phyloP scores from a whole-genome alignment of 2,888 invertebrate genomes.

The Nomada goodeniana region DNA sequence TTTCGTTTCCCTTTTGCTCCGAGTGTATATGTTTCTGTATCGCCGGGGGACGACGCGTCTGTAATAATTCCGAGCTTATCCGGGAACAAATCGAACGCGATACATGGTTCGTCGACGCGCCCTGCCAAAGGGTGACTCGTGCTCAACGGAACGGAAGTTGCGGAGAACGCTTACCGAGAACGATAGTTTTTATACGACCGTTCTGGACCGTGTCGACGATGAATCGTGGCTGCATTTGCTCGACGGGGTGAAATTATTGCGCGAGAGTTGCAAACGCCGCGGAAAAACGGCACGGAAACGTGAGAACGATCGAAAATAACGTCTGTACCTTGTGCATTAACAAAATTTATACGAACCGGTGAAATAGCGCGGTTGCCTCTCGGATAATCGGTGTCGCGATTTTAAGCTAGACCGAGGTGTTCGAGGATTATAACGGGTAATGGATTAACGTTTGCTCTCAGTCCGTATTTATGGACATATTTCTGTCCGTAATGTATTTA shows the following conservation, averaged over 20 bases:
- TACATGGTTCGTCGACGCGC: not conserved
- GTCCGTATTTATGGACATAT: not conserved
- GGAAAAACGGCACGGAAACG: not conserved
- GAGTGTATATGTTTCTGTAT: not conserved
- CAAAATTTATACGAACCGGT: slow-evolving; percentile 3
- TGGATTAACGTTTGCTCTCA: slow-evolving; percentile 16
- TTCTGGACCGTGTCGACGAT: slow-evolving; percentile 11
- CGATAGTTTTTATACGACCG: not conserved
- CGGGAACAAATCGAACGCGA: slow-evolving; percentile 21
- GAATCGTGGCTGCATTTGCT: not conserved
- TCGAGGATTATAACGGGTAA: slow-evolving; percentile 11
- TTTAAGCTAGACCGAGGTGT: not conserved
- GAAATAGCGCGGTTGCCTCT: slow-evolving; percentile 15
- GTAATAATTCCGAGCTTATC: slow-evolving; percentile 50
- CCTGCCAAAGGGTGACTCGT: not conserved
- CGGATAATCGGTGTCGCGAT: slow-evolving; percentile 20
- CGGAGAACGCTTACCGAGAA: slow-evolving; percentile 24
- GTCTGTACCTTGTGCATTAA: not conserved
- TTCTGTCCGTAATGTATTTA: not conserved
- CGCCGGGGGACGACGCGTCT: slow-evolving; percentile 12
- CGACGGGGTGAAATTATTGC: slow-evolving; percentile 5
- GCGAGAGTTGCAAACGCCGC: slow-evolving; percentile 8
- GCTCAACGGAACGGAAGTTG: slow-evolving; percentile 1
- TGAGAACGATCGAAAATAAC: not conserved
- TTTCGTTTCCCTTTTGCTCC: slow-evolving; percentile 7